Base-by-base conservation (phyloP, 2,888 invertebrate genomes). In the Mythimna lalbum region DNA sequence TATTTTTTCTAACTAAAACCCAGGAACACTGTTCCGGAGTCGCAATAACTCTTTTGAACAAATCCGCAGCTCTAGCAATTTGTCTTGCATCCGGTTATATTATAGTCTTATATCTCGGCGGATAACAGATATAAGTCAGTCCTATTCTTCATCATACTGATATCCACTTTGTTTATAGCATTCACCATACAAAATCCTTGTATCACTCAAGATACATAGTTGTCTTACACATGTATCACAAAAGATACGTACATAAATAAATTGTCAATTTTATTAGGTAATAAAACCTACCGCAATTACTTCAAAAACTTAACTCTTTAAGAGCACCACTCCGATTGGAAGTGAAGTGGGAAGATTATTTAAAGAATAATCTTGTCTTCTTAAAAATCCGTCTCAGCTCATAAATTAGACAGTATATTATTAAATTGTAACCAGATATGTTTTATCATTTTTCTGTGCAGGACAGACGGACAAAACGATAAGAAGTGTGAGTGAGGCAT, bases 371-470 rank as follows among this genome's bases (percentile, higher is more conserved):
- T 43, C 43, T 17, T 43, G 43, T 39, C 23, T 17, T 50, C 59
- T 17, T 57, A 14, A 14, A 27, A 36, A 49, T 33, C 56, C 86
- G 87, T 86, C 75, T 0, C 5, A 76, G 69, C 86, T 81, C 66
- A 21, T 82, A 74, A 82, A 87, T 89, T 89, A 76, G 50, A 27
- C 85, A 67, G 17, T 31, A 57, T 53, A 72, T 84, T 84, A 90
- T 90, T 89, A 90, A 90, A 90, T 88, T 93, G 93, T 92, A 94
- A 94, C 93, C 91, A 91, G 92, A 94, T 93, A 94, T 88, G 83
- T 88, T 90, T 93, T 94, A 94, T 94, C 93, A 89, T 88, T 94
- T 93, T 94, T 94, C 93, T 94, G 93, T 90, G 82, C 92, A 86
- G 91, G 90, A 91, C 91, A 91, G 88, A 89, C 91, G 89, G 90